Percentiles rank a stretch among this genome's conserved stretches.
Evolutionary conservation across 2,888 invertebrate species (phyloP).

Genomic region (Andrena praecox): DNA sequence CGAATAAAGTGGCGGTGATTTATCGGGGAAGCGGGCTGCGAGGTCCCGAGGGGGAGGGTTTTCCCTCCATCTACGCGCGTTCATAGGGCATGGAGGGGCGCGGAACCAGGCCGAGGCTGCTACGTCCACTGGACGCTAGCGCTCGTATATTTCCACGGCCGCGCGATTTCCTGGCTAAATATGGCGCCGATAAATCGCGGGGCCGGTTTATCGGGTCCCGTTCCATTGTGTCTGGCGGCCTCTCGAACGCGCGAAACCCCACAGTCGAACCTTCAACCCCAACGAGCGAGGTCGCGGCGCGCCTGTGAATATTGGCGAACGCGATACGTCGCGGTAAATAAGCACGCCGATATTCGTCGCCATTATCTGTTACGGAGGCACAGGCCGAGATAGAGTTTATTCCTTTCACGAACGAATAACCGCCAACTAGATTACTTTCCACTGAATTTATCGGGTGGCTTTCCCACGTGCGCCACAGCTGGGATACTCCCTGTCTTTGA

Average conservation of each 20-base stretch:
- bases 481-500: neutral
- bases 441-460: neutral
- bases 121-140: constrained; percentile 31
- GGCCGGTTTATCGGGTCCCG: constrained; percentile 69
- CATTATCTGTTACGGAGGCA: constrained; percentile 54
- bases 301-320: constrained; percentile 43
- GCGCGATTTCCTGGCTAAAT: constrained; percentile 70
- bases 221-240: constrained; percentile 65
- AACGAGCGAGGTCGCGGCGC: neutral
- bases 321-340: constrained; percentile 57
- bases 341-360: constrained; percentile 48
- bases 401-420: constrained; percentile 45
- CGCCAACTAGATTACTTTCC: constrained; percentile 1
- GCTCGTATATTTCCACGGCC: constrained; percentile 58
- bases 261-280: constrained; percentile 51
- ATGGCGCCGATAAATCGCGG: constrained; percentile 69
- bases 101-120: constrained; percentile 20
- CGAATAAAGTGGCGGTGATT: constrained; percentile 52
- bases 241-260: constrained; percentile 37
- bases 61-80: constrained; percentile 32
- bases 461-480: neutral
- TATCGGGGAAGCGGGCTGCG: constrained; percentile 31
- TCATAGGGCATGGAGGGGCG: constrained; percentile 14
- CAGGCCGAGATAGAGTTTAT: constrained; percentile 46
- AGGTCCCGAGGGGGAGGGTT: neutral